Evolutionary conservation across 2,797 vertebrate genomes (phyloP), one percentile per base, ranked within the genome.

Genomic region (Pseudochirops corinnae): DNA sequence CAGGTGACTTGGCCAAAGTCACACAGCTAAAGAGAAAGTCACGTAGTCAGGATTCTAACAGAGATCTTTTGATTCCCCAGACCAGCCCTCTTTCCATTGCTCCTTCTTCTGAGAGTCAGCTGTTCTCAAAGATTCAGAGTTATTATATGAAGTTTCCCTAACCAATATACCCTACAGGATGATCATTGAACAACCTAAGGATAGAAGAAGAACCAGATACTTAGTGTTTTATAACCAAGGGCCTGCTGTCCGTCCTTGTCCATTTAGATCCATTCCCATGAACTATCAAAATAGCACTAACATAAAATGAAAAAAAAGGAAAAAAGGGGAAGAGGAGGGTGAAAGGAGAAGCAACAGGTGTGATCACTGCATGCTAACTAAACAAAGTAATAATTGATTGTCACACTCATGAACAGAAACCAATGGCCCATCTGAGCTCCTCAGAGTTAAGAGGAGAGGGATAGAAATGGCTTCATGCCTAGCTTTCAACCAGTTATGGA

Each of bases 401-500:
- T n/a, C 52, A 91, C 90, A 91, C 90, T 91, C 90, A 21, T 29
- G 28, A 52, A 91, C 53, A 55, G 13, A 91, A 55, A 91, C 90
- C 53, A 55, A 16, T 91, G 90, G 90, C 29, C 29, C 28, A 91
- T 91, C 52, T 55, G 90, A 91, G 90, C 31, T 16, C 12, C 52
- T 91, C 90, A 91, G 6, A 55, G 90, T 91, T 53, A 91, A 91
- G 90, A 55, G 50, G 31, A 91, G 52, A 91, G 90, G 50, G 52
- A 91, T 29, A 55, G 29, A 53, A 55, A 55, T 91, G 90, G 90
- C 90, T 91, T 55, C 50, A 55, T 55, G 52, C 90, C 90, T 55
- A 91, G 90, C 90, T 91, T 91, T 91, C 90, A 91, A 91, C 52
- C 52, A 91, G 90, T 91, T 91, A 33, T 33, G 52, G 90, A 91